phyloP scores from a whole-genome alignment of 2,888 invertebrate genomes.

The Acholoe squamosa region DNA sequence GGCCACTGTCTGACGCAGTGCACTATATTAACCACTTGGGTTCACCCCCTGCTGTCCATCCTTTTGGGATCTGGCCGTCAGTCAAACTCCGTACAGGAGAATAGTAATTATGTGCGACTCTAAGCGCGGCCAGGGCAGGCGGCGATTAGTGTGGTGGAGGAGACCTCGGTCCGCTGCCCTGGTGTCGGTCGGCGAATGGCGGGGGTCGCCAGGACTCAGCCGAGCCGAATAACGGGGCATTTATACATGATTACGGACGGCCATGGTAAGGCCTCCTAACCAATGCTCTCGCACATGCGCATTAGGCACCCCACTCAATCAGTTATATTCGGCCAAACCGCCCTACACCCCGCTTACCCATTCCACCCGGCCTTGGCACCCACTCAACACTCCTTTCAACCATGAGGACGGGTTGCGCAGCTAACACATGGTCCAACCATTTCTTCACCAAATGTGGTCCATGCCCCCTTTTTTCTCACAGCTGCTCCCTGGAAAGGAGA shows the following conservation, averaged over 20 bases:
- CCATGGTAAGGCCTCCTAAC: neutral
- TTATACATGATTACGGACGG: slow-evolving; percentile 16
- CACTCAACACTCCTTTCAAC: slow-evolving; percentile 24
- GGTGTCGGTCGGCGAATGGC: neutral
- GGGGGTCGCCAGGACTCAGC: neutral
- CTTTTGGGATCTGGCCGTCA: neutral
- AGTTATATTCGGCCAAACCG: neutral
- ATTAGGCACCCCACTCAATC: slow-evolving; percentile 44
- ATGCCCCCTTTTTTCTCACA: neutral
- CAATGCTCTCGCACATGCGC: slow-evolving; percentile 31
- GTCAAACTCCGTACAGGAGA: neutral
- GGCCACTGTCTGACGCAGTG: neutral
- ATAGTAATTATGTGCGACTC: neutral
- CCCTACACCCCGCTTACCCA: slow-evolving; percentile 6
- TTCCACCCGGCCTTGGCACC: slow-evolving; percentile 25
- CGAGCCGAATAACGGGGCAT: slow-evolving; percentile 18
- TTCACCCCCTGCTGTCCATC: neutral
- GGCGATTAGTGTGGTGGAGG: slow-evolving; percentile 7
- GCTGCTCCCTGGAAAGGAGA: neutral
- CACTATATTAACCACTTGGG: neutral
- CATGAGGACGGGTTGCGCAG: neutral
- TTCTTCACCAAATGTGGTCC: slow-evolving; percentile 15
- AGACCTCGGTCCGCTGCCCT: neutral
- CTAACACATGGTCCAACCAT: slow-evolving; percentile 11
- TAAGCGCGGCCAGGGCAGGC: neutral